Evolutionary conservation across 1,140 invertebrate genomes (phyloP).

Genomic region (Apis cerana): DNA sequence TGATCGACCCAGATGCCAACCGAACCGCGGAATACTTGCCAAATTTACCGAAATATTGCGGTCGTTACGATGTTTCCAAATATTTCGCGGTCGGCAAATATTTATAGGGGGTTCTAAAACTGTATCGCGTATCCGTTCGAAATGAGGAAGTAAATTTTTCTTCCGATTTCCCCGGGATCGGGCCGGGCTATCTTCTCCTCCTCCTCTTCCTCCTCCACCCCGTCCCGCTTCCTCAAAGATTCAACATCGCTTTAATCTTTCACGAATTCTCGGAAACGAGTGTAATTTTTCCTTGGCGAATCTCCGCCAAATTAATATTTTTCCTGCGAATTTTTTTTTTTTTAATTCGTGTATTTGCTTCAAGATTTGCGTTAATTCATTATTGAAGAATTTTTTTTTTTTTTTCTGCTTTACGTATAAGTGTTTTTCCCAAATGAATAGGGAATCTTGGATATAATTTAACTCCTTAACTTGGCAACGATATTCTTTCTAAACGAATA

Average conservation of each 20-base stretch:
- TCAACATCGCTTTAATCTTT: background rate
- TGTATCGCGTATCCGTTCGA: constrained; percentile 2
- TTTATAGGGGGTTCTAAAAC: constrained; percentile 43
- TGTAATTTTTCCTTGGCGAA: background rate
- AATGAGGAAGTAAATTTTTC: constrained; percentile 35
- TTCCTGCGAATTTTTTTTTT: background rate
- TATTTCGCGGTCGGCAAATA: constrained; percentile 33
- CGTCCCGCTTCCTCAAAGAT: background rate
- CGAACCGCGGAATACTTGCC: constrained; percentile 17
- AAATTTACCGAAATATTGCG: constrained; percentile 40
- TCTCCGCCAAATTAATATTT: background rate
- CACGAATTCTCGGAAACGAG: background rate
- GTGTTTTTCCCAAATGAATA: background rate
- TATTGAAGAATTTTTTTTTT: background rate
- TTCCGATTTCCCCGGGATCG: constrained; percentile 10
- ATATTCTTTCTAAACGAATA: too few species aligned
- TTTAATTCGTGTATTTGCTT: background rate
- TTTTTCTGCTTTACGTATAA: background rate
- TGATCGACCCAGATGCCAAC: constrained; percentile 30
- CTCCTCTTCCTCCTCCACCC: background rate
- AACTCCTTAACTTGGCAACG: too few species aligned
- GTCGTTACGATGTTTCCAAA: constrained; percentile 38
- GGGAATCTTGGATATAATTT: too few species aligned
- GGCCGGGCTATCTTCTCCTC: too few species aligned
- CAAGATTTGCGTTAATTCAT: background rate